A percentile compares a stretch with the other conserved stretches of the same genome.
Conservation (phyloP, 2,113 vertebrate genomes). For the Telmatochromis bifrenatus region DNA sequence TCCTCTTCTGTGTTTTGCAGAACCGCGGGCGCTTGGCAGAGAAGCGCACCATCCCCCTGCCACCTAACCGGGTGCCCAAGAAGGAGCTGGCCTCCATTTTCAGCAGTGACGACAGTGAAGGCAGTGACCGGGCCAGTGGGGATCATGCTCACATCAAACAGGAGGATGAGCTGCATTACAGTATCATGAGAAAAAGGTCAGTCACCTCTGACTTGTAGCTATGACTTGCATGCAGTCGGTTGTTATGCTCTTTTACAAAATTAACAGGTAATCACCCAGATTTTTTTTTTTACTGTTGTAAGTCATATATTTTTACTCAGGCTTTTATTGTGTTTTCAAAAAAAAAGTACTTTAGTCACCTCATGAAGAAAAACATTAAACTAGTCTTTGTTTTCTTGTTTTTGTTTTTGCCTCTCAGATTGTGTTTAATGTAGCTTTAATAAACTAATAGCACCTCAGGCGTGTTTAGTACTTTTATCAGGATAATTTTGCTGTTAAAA, state of each 20-base stretch:
- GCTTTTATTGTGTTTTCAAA: neutral
- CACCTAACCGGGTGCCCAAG: constrained; percentile 83
- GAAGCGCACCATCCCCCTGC: constrained; percentile 88
- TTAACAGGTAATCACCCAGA: neutral
- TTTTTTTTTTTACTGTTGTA: fast-evolving
- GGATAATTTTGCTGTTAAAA: neutral
- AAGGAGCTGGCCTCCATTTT: constrained; percentile 85
- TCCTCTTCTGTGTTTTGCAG: constrained; percentile 58
- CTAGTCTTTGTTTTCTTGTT: neutral
- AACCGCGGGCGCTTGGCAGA: constrained; percentile 96
- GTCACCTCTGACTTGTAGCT: neutral
- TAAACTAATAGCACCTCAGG: neutral
- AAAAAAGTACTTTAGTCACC: neutral
- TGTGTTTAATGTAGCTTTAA: neutral
- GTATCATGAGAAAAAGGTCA: constrained; percentile 97
- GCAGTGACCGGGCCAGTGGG: constrained; percentile 80
- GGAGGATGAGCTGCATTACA: constrained; percentile 85
- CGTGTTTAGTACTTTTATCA: neutral
- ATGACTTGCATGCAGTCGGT: neutral
- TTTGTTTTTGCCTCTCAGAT: neutral
- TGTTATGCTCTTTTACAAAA: neutral
- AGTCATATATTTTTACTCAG: neutral
- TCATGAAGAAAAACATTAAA: neutral
- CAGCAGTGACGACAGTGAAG: constrained; percentile 85
- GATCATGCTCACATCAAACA: constrained; percentile 85